Percentiles rank a stretch among this genome's conserved stretches.
Conservation (phyloP, 2,113 vertebrate species). For the Serinus canaria region DNA sequence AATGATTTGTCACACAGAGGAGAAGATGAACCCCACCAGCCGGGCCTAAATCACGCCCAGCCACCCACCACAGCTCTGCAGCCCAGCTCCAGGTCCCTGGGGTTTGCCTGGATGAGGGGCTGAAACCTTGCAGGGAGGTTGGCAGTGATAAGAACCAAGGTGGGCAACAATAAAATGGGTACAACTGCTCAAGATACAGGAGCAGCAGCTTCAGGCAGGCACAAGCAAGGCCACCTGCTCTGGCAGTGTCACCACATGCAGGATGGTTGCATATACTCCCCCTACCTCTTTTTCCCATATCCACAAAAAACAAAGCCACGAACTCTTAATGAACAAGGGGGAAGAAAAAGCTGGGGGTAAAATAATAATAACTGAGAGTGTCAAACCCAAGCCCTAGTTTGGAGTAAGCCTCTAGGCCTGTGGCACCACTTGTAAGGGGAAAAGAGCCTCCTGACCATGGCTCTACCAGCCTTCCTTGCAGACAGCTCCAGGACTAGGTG, state of each 20-base stretch:
- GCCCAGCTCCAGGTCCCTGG: not conserved
- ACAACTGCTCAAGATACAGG: not conserved
- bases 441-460: not conserved
- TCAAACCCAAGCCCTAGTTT: not conserved
- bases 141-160: not conserved
- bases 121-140: not conserved
- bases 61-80: conserved; percentile 10
- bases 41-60: conserved; percentile 51
- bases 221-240: not conserved
- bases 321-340: not conserved
- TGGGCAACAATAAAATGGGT: not conserved
- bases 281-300: too few species aligned
- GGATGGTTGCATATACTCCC: fast-evolving
- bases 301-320: not conserved
- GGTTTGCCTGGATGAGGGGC: not conserved
- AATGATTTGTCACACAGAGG: conserved; percentile 20
- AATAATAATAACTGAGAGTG: not conserved
- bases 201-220: not conserved
- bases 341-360: fast-evolving
- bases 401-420: not conserved
- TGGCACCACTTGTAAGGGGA: not conserved
- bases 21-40: conserved; percentile 1
- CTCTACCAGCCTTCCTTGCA: not conserved
- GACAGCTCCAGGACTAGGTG: not conserved
- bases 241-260: not conserved